These are phyloP conservation scores for Octomys mimax DNA, from an alignment of 2,797 vertebrate genomes.

Conservation along the genomic window DNA sequence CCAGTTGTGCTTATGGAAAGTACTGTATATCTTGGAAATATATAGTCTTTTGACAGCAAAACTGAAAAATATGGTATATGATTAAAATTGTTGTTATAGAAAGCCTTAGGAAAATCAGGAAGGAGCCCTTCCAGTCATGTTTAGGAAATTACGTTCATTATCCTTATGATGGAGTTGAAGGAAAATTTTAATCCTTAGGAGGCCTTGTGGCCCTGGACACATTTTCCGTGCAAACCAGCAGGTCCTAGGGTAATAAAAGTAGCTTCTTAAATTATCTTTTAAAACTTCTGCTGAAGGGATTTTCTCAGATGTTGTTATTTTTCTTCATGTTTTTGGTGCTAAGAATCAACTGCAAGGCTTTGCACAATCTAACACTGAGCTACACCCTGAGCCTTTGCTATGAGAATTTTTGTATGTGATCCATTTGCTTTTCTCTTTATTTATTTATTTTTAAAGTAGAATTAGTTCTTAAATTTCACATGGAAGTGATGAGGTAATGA, in stretches of 20 bases:
- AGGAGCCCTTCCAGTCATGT: background rate
- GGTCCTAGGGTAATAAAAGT: background rate
- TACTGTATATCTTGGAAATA: background rate
- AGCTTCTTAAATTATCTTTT: background rate
- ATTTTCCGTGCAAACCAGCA: background rate
- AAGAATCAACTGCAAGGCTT: background rate
- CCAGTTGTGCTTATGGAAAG: background rate
- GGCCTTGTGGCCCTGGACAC: background rate
- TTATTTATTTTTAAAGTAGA: constrained; percentile 46
- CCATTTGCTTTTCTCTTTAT: constrained; percentile 33
- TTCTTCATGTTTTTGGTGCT: background rate
- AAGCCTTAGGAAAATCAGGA: background rate
- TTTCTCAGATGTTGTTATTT: background rate
- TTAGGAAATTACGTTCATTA: background rate
- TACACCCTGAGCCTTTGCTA: background rate
- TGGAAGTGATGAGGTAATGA: background rate
- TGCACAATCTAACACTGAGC: no score
- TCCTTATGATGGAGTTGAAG: background rate
- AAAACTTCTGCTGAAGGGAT: background rate
- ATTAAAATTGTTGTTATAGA: background rate
- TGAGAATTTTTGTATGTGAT: background rate
- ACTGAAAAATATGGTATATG: background rate
- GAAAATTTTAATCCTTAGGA: background rate
- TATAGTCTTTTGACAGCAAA: background rate
- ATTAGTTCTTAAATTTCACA: constrained; percentile 47